These are phyloP conservation scores for Mastomys coucha DNA, from an alignment of 2,113 vertebrate species.

Conservation along the genomic window DNA sequence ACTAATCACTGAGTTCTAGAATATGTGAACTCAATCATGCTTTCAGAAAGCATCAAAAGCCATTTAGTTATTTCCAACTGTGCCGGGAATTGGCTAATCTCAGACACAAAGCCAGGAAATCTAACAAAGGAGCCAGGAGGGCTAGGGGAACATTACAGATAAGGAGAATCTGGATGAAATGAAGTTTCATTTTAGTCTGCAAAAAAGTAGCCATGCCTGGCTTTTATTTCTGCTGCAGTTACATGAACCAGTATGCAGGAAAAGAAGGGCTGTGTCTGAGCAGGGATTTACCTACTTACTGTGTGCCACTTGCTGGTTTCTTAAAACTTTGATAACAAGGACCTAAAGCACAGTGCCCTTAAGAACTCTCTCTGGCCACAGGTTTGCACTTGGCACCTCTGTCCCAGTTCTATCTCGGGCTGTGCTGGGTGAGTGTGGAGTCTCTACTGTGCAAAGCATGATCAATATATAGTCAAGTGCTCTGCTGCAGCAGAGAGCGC, in stretches of 20 bases:
- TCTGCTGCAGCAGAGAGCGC: not conserved
- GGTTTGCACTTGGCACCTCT: not conserved
- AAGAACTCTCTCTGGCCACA: not conserved
- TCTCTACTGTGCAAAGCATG: not conserved
- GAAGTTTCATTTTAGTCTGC: conserved; percentile 41
- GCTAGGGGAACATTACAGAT: not conserved
- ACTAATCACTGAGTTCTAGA: not conserved
- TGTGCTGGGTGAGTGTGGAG: not conserved
- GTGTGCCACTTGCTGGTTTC: not conserved
- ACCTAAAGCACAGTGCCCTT: not conserved
- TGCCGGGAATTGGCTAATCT: conserved; percentile 55
- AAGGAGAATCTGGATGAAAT: not conserved
- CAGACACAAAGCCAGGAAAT: conserved; percentile 54
- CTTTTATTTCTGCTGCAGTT: conserved; percentile 23
- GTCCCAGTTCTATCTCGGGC: not conserved
- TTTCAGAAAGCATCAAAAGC: conserved; percentile 4
- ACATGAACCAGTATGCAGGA: not conserved
- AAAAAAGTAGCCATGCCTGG: conserved; percentile 2
- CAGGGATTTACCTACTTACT: not conserved
- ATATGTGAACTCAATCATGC: not conserved
- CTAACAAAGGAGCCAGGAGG: conserved; percentile 53
- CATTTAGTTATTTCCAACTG: not conserved
- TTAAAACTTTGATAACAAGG: not conserved
- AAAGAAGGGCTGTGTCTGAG: not conserved
- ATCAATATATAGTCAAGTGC: not conserved